Base-by-base conservation (phyloP, 2,113 vertebrate species). In the Fukomys damarensis region DNA sequence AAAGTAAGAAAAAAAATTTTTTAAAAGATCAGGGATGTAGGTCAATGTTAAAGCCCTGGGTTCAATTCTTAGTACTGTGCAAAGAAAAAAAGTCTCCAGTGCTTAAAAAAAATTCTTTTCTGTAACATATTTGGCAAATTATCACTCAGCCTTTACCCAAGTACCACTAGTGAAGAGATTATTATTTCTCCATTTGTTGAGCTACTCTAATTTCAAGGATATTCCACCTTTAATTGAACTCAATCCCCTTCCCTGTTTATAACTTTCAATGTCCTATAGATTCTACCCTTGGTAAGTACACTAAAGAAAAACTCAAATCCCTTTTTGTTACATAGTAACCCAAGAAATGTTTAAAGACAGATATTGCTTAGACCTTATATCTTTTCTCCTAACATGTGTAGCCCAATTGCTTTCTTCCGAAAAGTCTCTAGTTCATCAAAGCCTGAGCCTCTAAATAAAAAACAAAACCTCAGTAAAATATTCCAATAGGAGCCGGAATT, bases 141-240 rank as follows among this genome's bases (percentile, higher is more conserved):
- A 66, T 35, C 81, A 87, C 46, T 94, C n/a, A 77, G 35, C 20
- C 11, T 82, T 49, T 82, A 14, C 58, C 77, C 91, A n/a, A 83
- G 92, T 30, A 77, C 46, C 82, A 76, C 26, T 92, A 61, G 17
- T 87, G 81, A 91, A 82, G 43, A 68, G 5, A 52, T 63, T 72
- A 68, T 35, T 59, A 19, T 88, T 70, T 96, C 70, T 84, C 90
- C 13, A 49, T 81, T 74, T 52, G 70, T 10, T 79, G 38, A 92
- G 63, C 46, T 65, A 7, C 8, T 49, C 56, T 80, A 85, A 95
- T 72, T 89, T 89, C 32, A 16, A 20, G 59, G 35, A 94, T 43
- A 92, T 10, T 79, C 20, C 81, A 56, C 43, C 30, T 70, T 94
- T 77, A 94, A 82, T 41, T 86, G 46, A 90, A 52, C n/a, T 90